Conservation (phyloP, 1,140 invertebrate species). For the Drosophila persimilis region DNA sequence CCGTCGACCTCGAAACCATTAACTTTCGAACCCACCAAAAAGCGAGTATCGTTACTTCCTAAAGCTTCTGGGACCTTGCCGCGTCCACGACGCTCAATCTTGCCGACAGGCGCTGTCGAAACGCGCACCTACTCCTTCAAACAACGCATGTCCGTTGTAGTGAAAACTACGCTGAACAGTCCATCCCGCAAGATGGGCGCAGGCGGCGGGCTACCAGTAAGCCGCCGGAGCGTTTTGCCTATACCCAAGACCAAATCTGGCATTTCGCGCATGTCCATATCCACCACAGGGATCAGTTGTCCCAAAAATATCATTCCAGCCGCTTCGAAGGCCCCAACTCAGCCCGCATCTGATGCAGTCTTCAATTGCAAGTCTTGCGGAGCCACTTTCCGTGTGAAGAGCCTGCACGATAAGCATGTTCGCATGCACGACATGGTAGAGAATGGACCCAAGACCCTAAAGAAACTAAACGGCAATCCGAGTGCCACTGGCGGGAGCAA, state of each 20-base stretch:
- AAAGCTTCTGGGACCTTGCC: slow-evolving; percentile 15
- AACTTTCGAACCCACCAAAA: slow-evolving; percentile 6
- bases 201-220: background rate
- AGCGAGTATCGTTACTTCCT: slow-evolving; percentile 19
- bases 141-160: slow-evolving; percentile 76
- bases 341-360: background rate
- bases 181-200: slow-evolving; percentile 66
- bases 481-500: background rate
- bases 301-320: slow-evolving; percentile 1
- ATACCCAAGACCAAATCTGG: slow-evolving; percentile 2
- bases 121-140: slow-evolving; percentile 55
- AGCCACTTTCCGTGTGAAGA: slow-evolving; percentile 43
- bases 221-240: slow-evolving; percentile 55
- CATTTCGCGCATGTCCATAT: background rate
- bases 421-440: slow-evolving; percentile 44
- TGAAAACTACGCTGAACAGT: slow-evolving; percentile 76
- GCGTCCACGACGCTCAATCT: slow-evolving; percentile 49
- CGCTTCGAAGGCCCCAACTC: background rate
- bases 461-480: slow-evolving; percentile 13
- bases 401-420: slow-evolving; percentile 54
- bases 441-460: slow-evolving; percentile 28
- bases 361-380: slow-evolving; percentile 54
- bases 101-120: slow-evolving; percentile 49
- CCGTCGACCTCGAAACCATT: slow-evolving; percentile 10
- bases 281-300: background rate